Conservation (phyloP, 2,113 vertebrate species). For the Bos indicus region DNA sequence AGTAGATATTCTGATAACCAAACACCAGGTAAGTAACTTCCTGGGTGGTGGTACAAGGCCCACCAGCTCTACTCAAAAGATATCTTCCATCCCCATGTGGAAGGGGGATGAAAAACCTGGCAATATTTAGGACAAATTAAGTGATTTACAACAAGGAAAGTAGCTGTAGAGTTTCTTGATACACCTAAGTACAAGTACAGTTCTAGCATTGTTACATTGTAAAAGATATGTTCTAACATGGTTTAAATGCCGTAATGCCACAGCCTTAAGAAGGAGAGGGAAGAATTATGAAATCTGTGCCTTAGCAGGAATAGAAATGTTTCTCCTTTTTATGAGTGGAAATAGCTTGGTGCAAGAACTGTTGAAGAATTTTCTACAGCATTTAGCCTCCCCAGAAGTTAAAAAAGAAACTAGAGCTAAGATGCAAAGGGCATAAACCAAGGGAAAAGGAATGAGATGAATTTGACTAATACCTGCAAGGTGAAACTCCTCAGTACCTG, state of each 20-base stretch:
- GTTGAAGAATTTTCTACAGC: neutral
- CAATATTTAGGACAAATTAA: neutral
- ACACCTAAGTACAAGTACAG: neutral
- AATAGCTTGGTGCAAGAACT: neutral
- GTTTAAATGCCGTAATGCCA: neutral
- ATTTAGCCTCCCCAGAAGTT: neutral
- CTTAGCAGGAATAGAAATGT: neutral
- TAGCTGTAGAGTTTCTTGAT: neutral
- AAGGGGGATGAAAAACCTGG: neutral
- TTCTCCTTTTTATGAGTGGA: neutral
- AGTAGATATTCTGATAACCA: neutral
- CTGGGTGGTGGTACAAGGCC: neutral
- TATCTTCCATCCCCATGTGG: neutral
- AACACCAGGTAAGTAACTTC: neutral
- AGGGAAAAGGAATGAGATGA: neutral
- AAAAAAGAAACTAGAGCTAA: neutral
- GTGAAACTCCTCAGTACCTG: neutral
- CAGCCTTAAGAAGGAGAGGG: neutral
- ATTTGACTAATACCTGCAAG: neutral
- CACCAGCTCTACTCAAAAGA: neutral
- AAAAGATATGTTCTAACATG: neutral
- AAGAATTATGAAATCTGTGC: neutral
- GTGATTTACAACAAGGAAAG: neutral
- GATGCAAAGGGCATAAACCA: neutral
- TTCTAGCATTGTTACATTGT: neutral